Conservation (phyloP, 2,888 invertebrate species). For the Coelinius sp. region DNA sequence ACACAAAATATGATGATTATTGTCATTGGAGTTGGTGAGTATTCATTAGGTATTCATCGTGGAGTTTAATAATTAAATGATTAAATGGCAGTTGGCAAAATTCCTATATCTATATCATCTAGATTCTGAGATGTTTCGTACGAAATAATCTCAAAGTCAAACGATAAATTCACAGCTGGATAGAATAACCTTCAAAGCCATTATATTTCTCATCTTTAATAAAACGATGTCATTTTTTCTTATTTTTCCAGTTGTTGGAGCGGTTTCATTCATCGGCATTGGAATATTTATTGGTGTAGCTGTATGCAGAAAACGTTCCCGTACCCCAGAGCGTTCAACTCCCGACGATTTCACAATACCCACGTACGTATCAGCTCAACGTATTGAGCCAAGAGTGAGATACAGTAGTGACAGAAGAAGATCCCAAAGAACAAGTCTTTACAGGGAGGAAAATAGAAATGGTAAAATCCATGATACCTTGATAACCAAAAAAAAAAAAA, state of each 20-base stretch:
- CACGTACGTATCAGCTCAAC: conserved; percentile 63
- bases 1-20: conserved; percentile 62
- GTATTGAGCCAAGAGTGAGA: conserved; percentile 65
- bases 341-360: conserved; percentile 68
- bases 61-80: too few species aligned
- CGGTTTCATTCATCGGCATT: conserved; percentile 65
- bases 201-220: neutral
- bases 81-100: too few species aligned
- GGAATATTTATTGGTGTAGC: conserved; percentile 66
- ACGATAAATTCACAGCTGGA: too few species aligned
- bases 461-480: conserved; percentile 52
- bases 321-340: conserved; percentile 50
- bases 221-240: neutral
- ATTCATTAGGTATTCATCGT: too few species aligned
- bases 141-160: too few species aligned
- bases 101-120: too few species aligned
- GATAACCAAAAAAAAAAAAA: neutral
- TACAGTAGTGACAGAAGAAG: conserved; percentile 61
- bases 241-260: conserved; percentile 56
- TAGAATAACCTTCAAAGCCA: neutral
- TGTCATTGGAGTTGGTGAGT: conserved; percentile 64
- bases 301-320: conserved; percentile 62
- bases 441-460: conserved; percentile 65
- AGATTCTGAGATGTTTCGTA: too few species aligned
- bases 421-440: conserved; percentile 64